Percentiles rank a stretch among this genome's conserved stretches.
Conservation (phyloP, 2,888 invertebrate genomes). For the Rhyacophila evoluta region DNA sequence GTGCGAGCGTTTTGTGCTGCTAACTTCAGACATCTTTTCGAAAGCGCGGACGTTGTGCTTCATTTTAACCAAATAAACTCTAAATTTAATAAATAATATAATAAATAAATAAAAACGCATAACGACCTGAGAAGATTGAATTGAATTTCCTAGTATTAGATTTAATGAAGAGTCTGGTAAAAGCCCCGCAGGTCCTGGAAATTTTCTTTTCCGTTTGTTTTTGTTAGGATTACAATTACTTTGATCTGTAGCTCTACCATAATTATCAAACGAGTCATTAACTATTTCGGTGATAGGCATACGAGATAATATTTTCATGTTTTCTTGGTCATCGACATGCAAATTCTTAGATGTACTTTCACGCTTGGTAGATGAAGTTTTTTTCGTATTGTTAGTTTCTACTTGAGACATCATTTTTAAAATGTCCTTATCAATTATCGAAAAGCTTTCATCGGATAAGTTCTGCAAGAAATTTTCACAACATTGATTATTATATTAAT, state of each 20-base stretch:
- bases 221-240: slow-evolving; percentile 30
- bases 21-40: no score
- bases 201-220: slow-evolving; percentile 60
- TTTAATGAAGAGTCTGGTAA: slow-evolving; percentile 58
- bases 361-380: background rate
- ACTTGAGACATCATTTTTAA: background rate
- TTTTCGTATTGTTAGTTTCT: no score
- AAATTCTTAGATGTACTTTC: background rate
- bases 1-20: no score
- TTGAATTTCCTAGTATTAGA: slow-evolving; percentile 42
- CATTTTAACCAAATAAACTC: no score
- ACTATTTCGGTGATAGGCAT: background rate
- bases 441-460: slow-evolving; percentile 41
- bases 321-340: background rate
- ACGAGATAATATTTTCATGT: background rate
- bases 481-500: background rate
- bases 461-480: slow-evolving; percentile 27
- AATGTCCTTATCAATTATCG: slow-evolving; percentile 34
- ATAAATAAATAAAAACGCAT: background rate
- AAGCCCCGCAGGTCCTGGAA: slow-evolving; percentile 67
- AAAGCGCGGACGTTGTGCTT: no score
- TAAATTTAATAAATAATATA: no score
- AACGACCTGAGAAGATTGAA: slow-evolving; percentile 47
- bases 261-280: background rate
- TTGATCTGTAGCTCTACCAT: background rate